Evolutionary conservation across 2,888 invertebrate genomes (phyloP).

Genomic region (Lasioglossum zephyrum): DNA sequence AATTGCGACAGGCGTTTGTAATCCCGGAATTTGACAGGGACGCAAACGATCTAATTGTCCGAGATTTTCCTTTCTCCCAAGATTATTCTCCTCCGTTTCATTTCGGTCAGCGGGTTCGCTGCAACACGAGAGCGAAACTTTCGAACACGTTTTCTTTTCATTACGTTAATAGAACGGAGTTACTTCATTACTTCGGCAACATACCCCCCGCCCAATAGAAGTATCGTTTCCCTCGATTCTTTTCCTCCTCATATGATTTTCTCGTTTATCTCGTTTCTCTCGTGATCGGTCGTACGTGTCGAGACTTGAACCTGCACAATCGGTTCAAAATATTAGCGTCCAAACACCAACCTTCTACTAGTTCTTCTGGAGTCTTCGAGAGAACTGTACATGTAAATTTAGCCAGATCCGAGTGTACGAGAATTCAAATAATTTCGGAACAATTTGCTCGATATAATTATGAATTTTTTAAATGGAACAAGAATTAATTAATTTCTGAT

Average conservation of each 20-base stretch:
- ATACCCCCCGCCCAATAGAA: background rate
- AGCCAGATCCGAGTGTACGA: no score
- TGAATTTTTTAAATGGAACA: no score
- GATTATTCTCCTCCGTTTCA: background rate
- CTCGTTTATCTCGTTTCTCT: conserved; percentile 42
- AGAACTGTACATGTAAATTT: no score
- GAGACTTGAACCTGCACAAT: conserved; percentile 17
- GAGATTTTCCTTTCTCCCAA: background rate
- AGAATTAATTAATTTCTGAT: no score
- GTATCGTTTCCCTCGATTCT: conserved; percentile 9
- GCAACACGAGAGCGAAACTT: background rate
- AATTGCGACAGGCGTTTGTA: conserved; percentile 43
- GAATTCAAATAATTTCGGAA: no score
- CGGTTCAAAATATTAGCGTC: background rate
- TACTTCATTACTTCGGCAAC: conserved; percentile 23
- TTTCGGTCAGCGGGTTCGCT: background rate
- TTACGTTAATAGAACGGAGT: conserved; percentile 38
- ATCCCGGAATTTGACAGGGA: conserved; percentile 34
- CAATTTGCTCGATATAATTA: no score
- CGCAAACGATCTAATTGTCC: conserved; percentile 21
- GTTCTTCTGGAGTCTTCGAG: background rate
- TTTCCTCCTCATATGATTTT: background rate
- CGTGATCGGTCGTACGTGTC: conserved; percentile 30
- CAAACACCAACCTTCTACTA: background rate
- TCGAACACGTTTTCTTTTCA: conserved; percentile 31